Evolutionary conservation across 1,140 invertebrate genomes (phyloP).

Genomic region (Drosophila saltans): DNA sequence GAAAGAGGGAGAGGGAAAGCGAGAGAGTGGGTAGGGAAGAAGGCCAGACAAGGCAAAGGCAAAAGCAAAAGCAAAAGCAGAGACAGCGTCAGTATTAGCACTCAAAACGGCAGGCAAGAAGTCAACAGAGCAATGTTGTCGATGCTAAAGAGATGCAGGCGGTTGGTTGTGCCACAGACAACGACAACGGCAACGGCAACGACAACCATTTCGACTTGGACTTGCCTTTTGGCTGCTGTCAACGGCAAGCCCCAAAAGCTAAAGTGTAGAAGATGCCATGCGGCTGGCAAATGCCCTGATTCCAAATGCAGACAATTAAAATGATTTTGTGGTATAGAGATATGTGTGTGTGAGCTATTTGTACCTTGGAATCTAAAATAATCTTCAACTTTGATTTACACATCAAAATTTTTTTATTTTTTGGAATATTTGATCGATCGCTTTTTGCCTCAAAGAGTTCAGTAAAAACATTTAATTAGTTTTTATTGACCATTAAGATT

Average conservation of each 20-base stretch:
- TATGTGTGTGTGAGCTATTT: slow-evolving; percentile 19
- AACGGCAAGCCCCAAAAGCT: slow-evolving; percentile 35
- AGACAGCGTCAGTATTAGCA: slow-evolving; percentile 15
- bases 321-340: slow-evolving; percentile 26
- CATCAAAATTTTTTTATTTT: slow-evolving; percentile 18
- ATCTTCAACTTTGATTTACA: slow-evolving; percentile 61
- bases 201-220: slow-evolving; percentile 27
- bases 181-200: slow-evolving; percentile 13
- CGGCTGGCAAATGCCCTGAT: slow-evolving; percentile 21
- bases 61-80: no score
- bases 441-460: slow-evolving; percentile 17
- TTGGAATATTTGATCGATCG: slow-evolving; percentile 63
- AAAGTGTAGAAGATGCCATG: slow-evolving; percentile 17
- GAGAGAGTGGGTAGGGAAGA: slow-evolving; percentile 29
- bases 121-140: slow-evolving; percentile 61
- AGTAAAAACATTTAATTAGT: slow-evolving; percentile 66
- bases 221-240: slow-evolving; percentile 49
- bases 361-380: slow-evolving; percentile 32
- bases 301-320: slow-evolving; percentile 50
- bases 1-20: background rate
- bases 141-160: slow-evolving; percentile 72
- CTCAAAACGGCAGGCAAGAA: slow-evolving; percentile 63
- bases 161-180: slow-evolving; percentile 19
- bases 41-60: background rate
- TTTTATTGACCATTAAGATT: slow-evolving; percentile 75